Evolutionary conservation across 2,113 vertebrate species (phyloP), one percentile per base, ranked within the genome.

Genomic region (Callopanchax toddi): DNA sequence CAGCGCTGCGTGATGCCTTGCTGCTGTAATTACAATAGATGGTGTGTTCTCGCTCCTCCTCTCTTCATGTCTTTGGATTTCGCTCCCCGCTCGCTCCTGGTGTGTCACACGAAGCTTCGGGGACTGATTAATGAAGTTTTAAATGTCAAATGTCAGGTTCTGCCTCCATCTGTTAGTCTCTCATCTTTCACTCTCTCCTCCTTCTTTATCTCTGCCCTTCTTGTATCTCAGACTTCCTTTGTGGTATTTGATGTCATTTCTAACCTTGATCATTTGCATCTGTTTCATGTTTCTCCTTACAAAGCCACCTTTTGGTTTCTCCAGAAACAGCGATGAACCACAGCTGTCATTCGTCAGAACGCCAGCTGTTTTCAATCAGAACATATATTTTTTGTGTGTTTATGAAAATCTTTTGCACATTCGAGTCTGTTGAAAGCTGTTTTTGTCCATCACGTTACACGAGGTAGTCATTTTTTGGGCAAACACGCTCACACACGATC

Each of bases 61-160:
- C 17, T 32, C 42, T 20, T 37, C 25, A 17, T 58, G 53, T 62
- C 55, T 70, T 34, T 26, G 23, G 42, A 32, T 70, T 68, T 56
- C 46, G 10, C 23, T 48, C 45, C 52, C 13, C 32, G 6, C 46
- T 72, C 25, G 45, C 15, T 16, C 26, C 54, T 48, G 36, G 40
- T 1, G 3, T 25, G 16, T 45, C 18, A 46, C 40, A 25, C 6
- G 0, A 21, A 49, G 25, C 58, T 42, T 39, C 20, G 9, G 58
- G 44, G 57, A 64, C 76, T 82, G 68, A 78, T 79, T 79, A 70
- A 78, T 79, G 43, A 60, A 46, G 42, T 51, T 79, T 71, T 36
- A 58, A 78, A 84, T 79, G 76, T 77, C 73, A 79, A 54, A 73
- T 59, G 67, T 82, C 76, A 70, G 6, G 36, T 73, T 65, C 43